These are phyloP conservation scores for Ochlodes sylvanus DNA, from an alignment of 2,888 invertebrate genomes.

Conservation along the genomic window DNA sequence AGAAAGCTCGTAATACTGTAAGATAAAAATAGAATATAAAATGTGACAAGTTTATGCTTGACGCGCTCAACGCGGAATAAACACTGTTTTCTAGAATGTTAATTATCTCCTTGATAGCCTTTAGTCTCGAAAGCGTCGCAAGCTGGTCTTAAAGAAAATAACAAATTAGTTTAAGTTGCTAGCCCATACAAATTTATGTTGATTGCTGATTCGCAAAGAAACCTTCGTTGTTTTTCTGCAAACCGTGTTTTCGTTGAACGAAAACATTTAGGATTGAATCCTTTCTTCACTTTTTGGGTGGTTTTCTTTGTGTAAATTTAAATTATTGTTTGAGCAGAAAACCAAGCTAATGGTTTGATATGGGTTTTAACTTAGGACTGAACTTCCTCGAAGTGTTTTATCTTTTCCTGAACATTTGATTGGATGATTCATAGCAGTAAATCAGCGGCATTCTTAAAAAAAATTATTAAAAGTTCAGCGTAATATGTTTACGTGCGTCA, in stretches of 20 bases:
- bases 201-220: conserved; percentile 42
- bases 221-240: conserved; percentile 36
- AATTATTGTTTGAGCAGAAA: too few species aligned
- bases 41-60: conserved; percentile 13
- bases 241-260: conserved; percentile 32
- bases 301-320: too few species aligned
- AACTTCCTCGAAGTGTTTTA: not conserved
- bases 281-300: conserved; percentile 14
- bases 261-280: conserved; percentile 31
- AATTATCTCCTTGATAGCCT: conserved; percentile 23
- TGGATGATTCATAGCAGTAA: not conserved
- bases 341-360: too few species aligned
- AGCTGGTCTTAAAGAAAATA: conserved; percentile 37
- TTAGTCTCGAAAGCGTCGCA: conserved; percentile 30
- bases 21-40: conserved; percentile 18
- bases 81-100: conserved; percentile 21
- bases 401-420: not conserved
- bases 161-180: conserved; percentile 40
- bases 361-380: too few species aligned
- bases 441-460: not conserved
- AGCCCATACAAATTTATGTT: conserved; percentile 42
- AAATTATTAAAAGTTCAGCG: not conserved
- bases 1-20: conserved; percentile 6
- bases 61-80: conserved; percentile 12
- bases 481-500: conserved; percentile 5